phyloP scores from a whole-genome alignment of 2,888 invertebrate species.

The Itoplectis maculator region DNA sequence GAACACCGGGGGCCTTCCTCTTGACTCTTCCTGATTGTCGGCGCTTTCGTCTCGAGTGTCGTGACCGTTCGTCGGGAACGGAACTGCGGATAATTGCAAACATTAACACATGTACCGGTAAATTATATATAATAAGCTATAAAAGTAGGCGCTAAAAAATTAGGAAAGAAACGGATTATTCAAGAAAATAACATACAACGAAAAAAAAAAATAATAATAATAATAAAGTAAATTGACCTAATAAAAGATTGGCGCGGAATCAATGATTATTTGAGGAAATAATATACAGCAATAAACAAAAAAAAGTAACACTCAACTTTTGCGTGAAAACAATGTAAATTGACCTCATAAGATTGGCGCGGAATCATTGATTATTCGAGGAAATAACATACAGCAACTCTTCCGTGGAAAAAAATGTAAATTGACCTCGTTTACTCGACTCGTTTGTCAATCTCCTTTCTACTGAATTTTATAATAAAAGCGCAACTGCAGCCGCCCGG shows the following conservation, averaged over 20 bases:
- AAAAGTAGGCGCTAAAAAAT: background rate
- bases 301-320: too few relatives aligned
- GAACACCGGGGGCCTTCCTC: background rate
- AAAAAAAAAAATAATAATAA: too few relatives aligned
- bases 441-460: background rate
- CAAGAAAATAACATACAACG: background rate
- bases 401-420: background rate
- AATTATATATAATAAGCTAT: background rate
- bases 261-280: too few relatives aligned
- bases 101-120: too few relatives aligned
- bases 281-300: too few relatives aligned
- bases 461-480: background rate
- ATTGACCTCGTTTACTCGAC: background rate
- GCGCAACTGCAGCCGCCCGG: background rate
- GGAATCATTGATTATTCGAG: background rate
- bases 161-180: background rate
- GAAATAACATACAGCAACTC: background rate
- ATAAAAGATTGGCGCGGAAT: too few relatives aligned
- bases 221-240: too few relatives aligned
- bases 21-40: constrained; percentile 5
- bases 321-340: too few relatives aligned
- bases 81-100: too few relatives aligned
- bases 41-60: background rate
- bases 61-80: too few relatives aligned
- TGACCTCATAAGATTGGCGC: too few relatives aligned